These are phyloP conservation scores for Calliphora vicina DNA, from an alignment of 1,140 invertebrate genomes.

Conservation along the genomic window DNA sequence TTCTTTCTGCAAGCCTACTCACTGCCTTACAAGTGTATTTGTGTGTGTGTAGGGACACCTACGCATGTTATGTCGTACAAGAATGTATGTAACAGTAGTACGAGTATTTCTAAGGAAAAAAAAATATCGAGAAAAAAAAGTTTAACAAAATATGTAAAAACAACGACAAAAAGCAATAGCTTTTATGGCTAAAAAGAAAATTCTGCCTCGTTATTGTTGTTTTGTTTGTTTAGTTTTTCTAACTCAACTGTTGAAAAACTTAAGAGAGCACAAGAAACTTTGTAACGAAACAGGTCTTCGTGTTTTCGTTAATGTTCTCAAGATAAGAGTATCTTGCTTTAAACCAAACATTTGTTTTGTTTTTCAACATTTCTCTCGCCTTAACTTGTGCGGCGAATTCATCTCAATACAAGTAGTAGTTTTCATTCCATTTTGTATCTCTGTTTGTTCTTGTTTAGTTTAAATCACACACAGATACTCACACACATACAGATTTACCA, in stretches of 20 bases:
- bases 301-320: neutral
- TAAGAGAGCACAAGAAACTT: neutral
- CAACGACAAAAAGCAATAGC: neutral
- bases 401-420: neutral
- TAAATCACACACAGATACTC: no score
- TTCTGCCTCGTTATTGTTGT: no score
- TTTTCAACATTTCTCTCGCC: neutral
- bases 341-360: neutral
- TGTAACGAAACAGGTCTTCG: neutral
- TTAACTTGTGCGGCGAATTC: neutral
- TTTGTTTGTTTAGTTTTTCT: no score
- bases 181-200: no score
- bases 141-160: neutral
- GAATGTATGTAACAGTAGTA: neutral
- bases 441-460: neutral
- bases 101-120: neutral
- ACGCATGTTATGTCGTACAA: slow-evolving; percentile 22
- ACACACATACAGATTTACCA: no score
- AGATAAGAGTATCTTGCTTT: neutral
- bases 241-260: neutral
- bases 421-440: neutral
- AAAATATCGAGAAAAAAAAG: neutral
- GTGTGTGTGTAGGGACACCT: slow-evolving; percentile 25
- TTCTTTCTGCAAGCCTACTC: neutral
- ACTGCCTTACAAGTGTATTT: neutral